Percentiles rank a stretch among this genome's conserved stretches.
These are phyloP conservation scores for Pseudomyrmex cubaensis DNA, from an alignment of 1,140 invertebrate genomes.

Conservation along the genomic window DNA sequence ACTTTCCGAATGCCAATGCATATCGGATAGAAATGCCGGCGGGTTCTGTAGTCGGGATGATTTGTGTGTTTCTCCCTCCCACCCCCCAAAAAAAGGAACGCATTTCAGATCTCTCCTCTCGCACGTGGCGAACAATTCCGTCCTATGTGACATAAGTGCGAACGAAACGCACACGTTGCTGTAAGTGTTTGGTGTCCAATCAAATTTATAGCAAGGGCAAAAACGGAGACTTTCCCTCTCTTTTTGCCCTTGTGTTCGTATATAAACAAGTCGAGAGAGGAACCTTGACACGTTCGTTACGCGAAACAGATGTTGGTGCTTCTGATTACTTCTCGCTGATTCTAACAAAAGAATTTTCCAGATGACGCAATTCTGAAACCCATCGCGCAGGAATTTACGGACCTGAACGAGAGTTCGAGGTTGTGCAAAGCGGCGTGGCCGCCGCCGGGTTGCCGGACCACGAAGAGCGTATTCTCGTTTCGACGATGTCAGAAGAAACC, in stretches of 20 bases:
- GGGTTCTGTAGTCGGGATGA: not conserved
- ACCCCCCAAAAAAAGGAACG: not conserved
- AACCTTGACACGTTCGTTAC: too few species aligned
- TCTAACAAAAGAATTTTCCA: not conserved
- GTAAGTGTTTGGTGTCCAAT: not conserved
- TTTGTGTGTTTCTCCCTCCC: not conserved
- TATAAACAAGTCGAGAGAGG: too few species aligned
- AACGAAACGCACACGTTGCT: not conserved
- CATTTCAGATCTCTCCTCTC: not conserved
- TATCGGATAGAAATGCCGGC: not conserved
- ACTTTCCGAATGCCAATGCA: not conserved
- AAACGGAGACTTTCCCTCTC: not conserved
- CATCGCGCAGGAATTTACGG: conserved; percentile 45
- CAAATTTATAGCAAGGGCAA: conserved; percentile 1
- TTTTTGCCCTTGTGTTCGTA: too few species aligned
- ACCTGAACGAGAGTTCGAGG: conserved; percentile 11
- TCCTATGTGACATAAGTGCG: not conserved
- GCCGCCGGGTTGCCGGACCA: conserved; percentile 5
- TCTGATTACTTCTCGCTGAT: not conserved
- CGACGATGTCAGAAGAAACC: conserved; percentile 62
- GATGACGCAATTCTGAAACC: not conserved
- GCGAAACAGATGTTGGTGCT: not conserved
- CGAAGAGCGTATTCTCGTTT: conserved; percentile 63
- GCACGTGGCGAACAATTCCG: not conserved
- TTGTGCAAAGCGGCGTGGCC: conserved; percentile 22